phyloP scores from a whole-genome alignment of 2,797 vertebrate genomes.

The Taeniopygia guttata region DNA sequence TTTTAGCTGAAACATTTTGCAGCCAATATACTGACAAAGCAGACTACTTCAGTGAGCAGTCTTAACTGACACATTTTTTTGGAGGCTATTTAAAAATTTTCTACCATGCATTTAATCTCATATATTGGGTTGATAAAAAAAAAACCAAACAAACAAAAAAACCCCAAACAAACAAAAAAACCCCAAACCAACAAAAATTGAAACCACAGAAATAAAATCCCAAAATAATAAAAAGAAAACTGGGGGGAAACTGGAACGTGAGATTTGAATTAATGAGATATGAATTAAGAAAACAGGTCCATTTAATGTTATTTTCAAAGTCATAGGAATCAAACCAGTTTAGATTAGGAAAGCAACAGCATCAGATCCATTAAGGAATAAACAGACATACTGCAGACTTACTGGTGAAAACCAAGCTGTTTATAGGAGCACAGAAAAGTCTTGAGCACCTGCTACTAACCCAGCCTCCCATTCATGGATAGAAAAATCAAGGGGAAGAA shows the following conservation, averaged over 20 bases:
- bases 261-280: background rate
- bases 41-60: background rate
- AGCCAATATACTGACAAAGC: background rate
- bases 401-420: background rate
- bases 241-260: background rate
- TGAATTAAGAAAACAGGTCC: background rate
- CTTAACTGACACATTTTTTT: background rate
- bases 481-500: background rate
- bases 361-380: background rate
- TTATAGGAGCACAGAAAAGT: background rate
- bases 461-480: background rate
- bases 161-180: too few relatives aligned
- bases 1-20: background rate
- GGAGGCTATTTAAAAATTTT: background rate
- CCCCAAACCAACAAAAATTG: background rate
- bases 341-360: background rate
- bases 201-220: background rate
- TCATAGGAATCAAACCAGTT: background rate
- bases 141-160: fast-evolving
- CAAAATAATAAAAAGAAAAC: background rate
- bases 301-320: background rate
- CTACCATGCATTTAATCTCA: background rate
- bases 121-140: background rate
- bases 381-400: background rate
- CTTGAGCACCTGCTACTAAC: background rate